Conservation (phyloP, 2,888 invertebrate genomes). For the Drosophila recens region DNA sequence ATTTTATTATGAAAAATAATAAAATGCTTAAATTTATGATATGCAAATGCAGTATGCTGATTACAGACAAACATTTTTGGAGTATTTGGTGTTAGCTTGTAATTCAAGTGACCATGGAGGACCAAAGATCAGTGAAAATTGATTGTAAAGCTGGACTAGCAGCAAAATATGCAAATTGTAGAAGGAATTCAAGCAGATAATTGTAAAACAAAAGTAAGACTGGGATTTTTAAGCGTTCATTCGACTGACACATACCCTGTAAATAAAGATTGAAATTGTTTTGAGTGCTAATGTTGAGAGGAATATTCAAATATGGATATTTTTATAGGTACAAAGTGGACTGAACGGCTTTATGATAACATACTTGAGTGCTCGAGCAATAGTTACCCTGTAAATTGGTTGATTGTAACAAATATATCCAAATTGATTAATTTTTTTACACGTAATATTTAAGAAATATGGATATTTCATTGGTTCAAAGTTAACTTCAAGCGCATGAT, state of each 20-base stretch:
- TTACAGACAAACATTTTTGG: neutral
- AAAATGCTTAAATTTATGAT: neutral
- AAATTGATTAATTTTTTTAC: too few species aligned
- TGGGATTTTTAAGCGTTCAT: too few species aligned
- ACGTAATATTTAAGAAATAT: neutral
- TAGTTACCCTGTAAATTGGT: neutral
- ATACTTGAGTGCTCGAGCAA: neutral
- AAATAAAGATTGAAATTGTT: neutral
- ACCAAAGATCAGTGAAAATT: neutral
- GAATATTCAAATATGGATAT: too few species aligned
- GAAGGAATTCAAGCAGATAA: neutral
- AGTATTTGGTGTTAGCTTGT: neutral
- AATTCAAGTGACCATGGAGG: slow-evolving; percentile 1
- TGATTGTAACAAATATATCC: neutral
- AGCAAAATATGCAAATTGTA: neutral
- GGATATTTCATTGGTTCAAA: neutral
- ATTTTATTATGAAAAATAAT: neutral
- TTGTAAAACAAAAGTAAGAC: neutral
- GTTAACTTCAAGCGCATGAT: neutral
- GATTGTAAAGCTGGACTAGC: neutral
- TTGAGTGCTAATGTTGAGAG: too few species aligned
- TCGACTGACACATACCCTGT: slow-evolving; percentile 7
- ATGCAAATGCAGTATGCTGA: neutral
- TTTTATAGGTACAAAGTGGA: neutral
- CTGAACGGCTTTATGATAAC: neutral